Base-by-base conservation (phyloP, 2,888 invertebrate genomes). In the Linnaemya tessellans region DNA sequence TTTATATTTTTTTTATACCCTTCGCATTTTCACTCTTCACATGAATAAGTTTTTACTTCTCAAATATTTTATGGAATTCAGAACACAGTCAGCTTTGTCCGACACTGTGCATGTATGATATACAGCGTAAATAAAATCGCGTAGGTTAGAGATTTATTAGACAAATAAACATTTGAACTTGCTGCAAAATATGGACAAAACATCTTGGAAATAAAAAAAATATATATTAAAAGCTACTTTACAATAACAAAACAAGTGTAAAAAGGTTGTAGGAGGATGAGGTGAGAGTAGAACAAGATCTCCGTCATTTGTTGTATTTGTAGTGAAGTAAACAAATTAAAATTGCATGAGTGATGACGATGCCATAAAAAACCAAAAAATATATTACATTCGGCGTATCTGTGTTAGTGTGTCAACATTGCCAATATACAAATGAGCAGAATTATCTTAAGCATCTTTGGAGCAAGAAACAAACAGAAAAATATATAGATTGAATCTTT, bases 151-250 rank as follows among this genome's bases (percentile, higher is more conserved):
- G n/a, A 74, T 54, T 73, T 58, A 49, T 62, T 13, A 67, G 22
- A 41, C 20, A 78, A 67, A 84, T 46, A 38, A 49, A 56, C 49
- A 20, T 60, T 84, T 84, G 64, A 84, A 79, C 82, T 74, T 79
- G 79, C 15, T 71, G 41, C 54, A 43, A 65, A 73, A 78, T 84
- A 82, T 85, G 84, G 79, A 62, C 78, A 85, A 74, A 78, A 75
- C 70, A 70, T 49, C 68, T 38, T 68, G 62, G 62, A 73, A 11
- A 75, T 13, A 7, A 43, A 70, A 70, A 68, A 62, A n/a, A n/a
- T n/a, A n/a, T n/a, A n/a, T 35, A 56, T 60, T 20, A 77, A 71
- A 49, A n/a, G 71, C 84, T 77, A 81, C 84, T 84, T 65, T 68
- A 67, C 51, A 78, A 80, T 13, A 58, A 71, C 1, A 67, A 15